A percentile compares a stretch with the other conserved stretches of the same genome.
Evolutionary conservation across 2,888 invertebrate species (phyloP).

Genomic region (Temnothorax rugatulus): DNA sequence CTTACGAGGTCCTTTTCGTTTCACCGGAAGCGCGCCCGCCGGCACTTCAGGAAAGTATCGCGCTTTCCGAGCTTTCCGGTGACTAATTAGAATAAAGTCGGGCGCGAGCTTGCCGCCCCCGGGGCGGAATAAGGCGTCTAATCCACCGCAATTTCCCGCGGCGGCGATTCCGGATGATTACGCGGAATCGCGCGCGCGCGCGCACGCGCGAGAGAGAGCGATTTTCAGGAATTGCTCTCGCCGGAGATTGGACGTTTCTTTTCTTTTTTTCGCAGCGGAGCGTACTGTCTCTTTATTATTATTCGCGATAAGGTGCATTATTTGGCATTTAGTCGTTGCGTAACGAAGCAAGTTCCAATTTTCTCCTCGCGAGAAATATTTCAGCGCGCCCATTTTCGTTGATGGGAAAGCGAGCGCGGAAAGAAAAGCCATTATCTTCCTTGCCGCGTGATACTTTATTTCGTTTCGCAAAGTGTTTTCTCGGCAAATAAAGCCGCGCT

Average conservation of each 20-base stretch:
- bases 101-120: constrained; percentile 32
- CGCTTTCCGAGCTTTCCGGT: constrained; percentile 48
- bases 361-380: constrained; percentile 16
- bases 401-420: neutral
- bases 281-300: constrained; percentile 11
- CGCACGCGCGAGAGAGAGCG: constrained; percentile 8
- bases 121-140: constrained; percentile 47
- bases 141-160: constrained; percentile 56
- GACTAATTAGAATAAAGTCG: constrained; percentile 58
- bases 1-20: neutral
- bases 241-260: constrained; percentile 30
- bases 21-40: neutral
- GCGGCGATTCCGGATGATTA: constrained; percentile 47
- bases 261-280: neutral
- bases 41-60: constrained; percentile 47
- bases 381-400: neutral
- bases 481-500: constrained; percentile 61
- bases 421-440: constrained; percentile 31
- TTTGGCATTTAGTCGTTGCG: constrained; percentile 21
- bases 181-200: constrained; percentile 35
- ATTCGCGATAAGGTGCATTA: constrained; percentile 19
- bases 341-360: constrained; percentile 26
- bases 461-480: constrained; percentile 58
- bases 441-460: constrained; percentile 44
- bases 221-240: constrained; percentile 42